Evolutionary conservation across 2,888 invertebrate genomes (phyloP).

Genomic region (Synanthedon andrenaeformis): DNA sequence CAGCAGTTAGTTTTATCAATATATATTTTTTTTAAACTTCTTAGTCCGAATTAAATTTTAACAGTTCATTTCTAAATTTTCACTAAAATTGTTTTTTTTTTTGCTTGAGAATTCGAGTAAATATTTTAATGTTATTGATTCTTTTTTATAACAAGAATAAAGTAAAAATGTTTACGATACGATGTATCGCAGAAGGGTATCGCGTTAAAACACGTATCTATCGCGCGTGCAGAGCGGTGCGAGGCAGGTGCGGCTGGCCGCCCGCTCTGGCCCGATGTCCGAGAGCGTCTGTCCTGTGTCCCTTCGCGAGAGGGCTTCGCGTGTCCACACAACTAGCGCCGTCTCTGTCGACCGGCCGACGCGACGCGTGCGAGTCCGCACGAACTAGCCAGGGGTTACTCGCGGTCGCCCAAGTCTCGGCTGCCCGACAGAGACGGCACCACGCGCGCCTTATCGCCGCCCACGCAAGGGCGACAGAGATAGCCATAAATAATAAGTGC

Average conservation of each 20-base stretch:
- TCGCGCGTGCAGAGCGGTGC: slow-evolving; percentile 51
- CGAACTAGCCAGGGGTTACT: slow-evolving; percentile 70
- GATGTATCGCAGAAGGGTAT: slow-evolving; percentile 26
- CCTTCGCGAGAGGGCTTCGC: slow-evolving; percentile 67
- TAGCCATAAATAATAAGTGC: slow-evolving; percentile 50
- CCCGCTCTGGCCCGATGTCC: slow-evolving; percentile 71
- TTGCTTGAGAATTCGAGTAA: slow-evolving; percentile 5
- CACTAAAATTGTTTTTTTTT: slow-evolving; percentile 6
- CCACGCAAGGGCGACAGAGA: slow-evolving; percentile 41
- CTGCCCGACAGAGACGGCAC: slow-evolving; percentile 50
- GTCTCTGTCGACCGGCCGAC: slow-evolving; percentile 65
- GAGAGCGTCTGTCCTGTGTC: slow-evolving; percentile 72
- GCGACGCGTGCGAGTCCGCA: slow-evolving; percentile 66
- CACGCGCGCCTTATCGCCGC: slow-evolving; percentile 24
- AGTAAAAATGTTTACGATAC: slow-evolving; percentile 42
- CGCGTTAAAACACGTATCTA: slow-evolving; percentile 45
- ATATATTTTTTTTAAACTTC: slow-evolving; percentile 45
- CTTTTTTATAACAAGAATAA: slow-evolving; percentile 12
- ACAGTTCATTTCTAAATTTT: slow-evolving; percentile 25
- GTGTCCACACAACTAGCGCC: slow-evolving; percentile 55
- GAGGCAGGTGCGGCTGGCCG: slow-evolving; percentile 65
- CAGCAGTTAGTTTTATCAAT: slow-evolving; percentile 28
- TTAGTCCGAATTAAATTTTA: slow-evolving; percentile 30
- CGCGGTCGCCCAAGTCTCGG: slow-evolving; percentile 66
- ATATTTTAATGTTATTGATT: slow-evolving; percentile 12